Base-by-base conservation (phyloP, 2,888 invertebrate species). In the Synanthedon vespiformis region DNA sequence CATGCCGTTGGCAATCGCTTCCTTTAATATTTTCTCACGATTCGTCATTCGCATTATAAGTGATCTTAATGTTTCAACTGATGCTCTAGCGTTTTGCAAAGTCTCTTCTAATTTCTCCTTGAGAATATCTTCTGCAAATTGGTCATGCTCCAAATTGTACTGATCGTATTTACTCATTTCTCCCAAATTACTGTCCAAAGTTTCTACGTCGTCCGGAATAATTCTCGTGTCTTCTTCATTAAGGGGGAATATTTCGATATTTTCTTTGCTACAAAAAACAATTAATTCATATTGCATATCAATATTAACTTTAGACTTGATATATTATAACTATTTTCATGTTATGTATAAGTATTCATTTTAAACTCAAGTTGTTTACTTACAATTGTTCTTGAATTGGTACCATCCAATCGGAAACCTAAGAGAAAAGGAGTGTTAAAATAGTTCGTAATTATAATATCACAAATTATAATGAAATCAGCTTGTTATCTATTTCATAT, bases 1-100 rank as follows among this genome's bases (percentile, higher is more conserved):
- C 85, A 79, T 79, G 56, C 83, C 85, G 50, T 70, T 75, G 1
- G 67, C 63, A 50, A 85, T 81, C 3, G 73, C 70, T 34, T 84
- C 78, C 56, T 86, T 86, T 12, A 86, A 55, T 4, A 55, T 14
- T 4, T 56, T 62, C 56, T 86, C 85, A 6, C 66, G 66, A 1
- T 58, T 54, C 10, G 66, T 55, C 3, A 77, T 55, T 22, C 60
- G 58, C 1, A 56, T 47, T 27, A 86, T 83, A 57, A 82, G 76
- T 2, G 54, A 50, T 50, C 69, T 73, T 16, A 86, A 60, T 1
- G 63, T 68, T 2, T 70, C 68, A 0, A 74, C 69, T 52, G 85
- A 57, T 22, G 56, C 50, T 54, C 64, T 73, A 0, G 84, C 79
- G 16, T 62, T 77, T 6, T 63, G 57, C 50, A 82, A 52, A 1